Evolutionary conservation across 2,113 vertebrate species (phyloP), one percentile per base, ranked within the genome.

Genomic region (Budorcas taxicolor): DNA sequence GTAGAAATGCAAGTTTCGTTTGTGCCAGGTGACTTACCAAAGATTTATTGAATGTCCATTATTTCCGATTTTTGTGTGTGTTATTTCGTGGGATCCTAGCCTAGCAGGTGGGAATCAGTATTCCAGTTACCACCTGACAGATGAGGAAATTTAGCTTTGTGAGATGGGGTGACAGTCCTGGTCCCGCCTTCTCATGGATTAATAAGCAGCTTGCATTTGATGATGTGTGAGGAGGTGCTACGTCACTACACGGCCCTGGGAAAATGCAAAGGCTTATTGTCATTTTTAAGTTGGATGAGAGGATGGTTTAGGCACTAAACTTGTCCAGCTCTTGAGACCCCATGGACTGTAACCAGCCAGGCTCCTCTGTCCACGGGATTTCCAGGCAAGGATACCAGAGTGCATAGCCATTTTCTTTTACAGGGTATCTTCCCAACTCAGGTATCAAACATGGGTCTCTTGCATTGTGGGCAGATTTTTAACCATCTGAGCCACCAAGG

Each of bases 381-480:
- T 74, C 67, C n/a, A 76, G 40, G 12, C 40, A 76, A 43, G 40
- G 23, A 76, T 43, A 76, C 11, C 3, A 13, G 23, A 76, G 23
- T 76, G 23, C 36, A 2, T 43, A 76, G 40, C 23, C 40, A 76
- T 76, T 76, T 76, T 43, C 40, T 27, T 40, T 27, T 43, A 23
- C 40, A 43, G 71, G 71, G 40, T 23, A 76, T 43, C 12, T 76
- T 43, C 40, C 71, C 7, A 43, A 27, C 71, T 43, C 23, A 13
- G 40, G 23, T 40, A 76, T 76, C 40, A 76, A 76, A 76, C 40
- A 13, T 76, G 40, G 40, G 6, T 76, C 23, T 76, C 12, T 6
- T 14, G 40, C 40, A 15, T 0, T 27, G 23, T 0, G 21, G 21
- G 36, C 3, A 1, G 23, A 27, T 43, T 27, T 43, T 76, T 27